Evolutionary conservation across 1,140 invertebrate genomes (phyloP).

Genomic region (Drosophila nikananu): DNA sequence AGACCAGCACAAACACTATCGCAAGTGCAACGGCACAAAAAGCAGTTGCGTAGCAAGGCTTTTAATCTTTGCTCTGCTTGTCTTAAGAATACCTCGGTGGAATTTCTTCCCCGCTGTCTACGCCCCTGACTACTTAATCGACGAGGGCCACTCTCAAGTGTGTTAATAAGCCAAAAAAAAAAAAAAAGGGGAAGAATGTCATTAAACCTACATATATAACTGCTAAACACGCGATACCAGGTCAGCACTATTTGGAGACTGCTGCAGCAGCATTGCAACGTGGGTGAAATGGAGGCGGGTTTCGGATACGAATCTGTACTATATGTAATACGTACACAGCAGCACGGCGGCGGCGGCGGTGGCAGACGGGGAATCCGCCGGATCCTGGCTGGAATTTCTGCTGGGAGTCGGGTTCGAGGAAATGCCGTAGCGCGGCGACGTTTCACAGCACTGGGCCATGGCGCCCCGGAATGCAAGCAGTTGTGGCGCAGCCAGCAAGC

Average conservation of each 20-base stretch:
- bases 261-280: constrained; percentile 28
- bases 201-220: constrained; percentile 18
- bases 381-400: constrained; percentile 14
- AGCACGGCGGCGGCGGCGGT: constrained; percentile 2
- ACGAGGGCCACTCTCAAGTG: constrained; percentile 12
- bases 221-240: constrained; percentile 31
- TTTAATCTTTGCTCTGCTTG: not conserved
- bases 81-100: not conserved
- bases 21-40: not conserved
- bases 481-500: constrained; percentile 11
- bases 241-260: constrained; percentile 24
- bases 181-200: constrained; percentile 6
- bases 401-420: constrained; percentile 5
- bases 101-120: not conserved
- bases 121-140: not conserved
- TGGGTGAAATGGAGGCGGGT: constrained; percentile 18
- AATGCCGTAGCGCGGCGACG: constrained; percentile 26
- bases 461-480: constrained; percentile 28
- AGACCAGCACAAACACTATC: not conserved
- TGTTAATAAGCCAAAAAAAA: constrained; percentile 24
- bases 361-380: constrained; percentile 5
- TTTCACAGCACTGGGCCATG: constrained; percentile 69
- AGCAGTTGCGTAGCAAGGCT: not conserved
- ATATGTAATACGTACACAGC: constrained; percentile 27
- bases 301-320: not conserved